Evolutionary conservation across 2,888 invertebrate species (phyloP).

Genomic region (Archaeoteleia sp.): DNA sequence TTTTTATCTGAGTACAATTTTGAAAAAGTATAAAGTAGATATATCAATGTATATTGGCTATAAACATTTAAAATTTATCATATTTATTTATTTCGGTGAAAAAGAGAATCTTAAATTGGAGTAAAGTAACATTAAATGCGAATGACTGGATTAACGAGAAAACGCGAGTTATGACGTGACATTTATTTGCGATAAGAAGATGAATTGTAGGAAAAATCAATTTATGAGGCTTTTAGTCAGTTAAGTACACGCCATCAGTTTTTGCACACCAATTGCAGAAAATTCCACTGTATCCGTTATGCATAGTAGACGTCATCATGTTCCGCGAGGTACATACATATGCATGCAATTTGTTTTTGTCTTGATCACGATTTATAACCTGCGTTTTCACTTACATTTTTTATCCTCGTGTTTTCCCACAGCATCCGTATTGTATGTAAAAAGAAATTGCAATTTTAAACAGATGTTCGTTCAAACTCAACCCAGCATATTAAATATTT

Average conservation of each 20-base stretch:
- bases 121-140: too few species aligned
- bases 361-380: conserved; percentile 48
- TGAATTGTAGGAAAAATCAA: conserved; percentile 37
- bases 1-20: too few species aligned
- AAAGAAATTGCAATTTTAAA: too few species aligned
- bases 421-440: conserved; percentile 20
- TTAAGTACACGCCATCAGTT: conserved; percentile 43
- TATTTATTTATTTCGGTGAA: too few species aligned
- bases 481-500: too few species aligned
- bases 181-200: conserved; percentile 19
- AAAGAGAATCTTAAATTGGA: too few species aligned
- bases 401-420: conserved; percentile 20
- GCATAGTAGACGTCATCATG: conserved; percentile 38
- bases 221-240: conserved; percentile 43
- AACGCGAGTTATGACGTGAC: too few species aligned
- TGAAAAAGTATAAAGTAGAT: too few species aligned
- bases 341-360: conserved; percentile 44
- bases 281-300: conserved; percentile 38
- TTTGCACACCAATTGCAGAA: conserved; percentile 20
- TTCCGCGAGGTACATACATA: conserved; percentile 34
- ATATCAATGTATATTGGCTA: too few species aligned
- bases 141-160: conserved; percentile 24
- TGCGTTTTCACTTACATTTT: conserved; percentile 42
- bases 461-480: too few species aligned
- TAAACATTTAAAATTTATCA: too few species aligned